Percentiles rank a stretch among this genome's conserved stretches.
These are phyloP conservation scores for Cyclophora punctaria DNA, from an alignment of 2,888 invertebrate species.

Conservation along the genomic window DNA sequence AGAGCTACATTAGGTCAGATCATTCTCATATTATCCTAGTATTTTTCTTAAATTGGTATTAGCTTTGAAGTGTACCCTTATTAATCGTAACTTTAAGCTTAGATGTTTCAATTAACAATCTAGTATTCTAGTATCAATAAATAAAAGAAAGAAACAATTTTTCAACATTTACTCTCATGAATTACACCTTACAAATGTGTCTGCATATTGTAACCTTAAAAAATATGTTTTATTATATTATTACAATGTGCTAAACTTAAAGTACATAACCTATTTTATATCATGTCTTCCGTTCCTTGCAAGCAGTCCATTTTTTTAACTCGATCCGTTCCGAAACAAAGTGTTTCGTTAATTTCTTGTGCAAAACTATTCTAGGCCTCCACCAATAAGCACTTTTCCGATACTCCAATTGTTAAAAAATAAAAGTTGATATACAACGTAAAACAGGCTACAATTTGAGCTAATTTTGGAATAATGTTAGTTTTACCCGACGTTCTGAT, in stretches of 20 bases:
- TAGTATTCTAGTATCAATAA: slow-evolving; percentile 2
- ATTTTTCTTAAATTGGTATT: no score
- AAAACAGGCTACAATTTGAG: no score
- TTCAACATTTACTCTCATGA: slow-evolving; percentile 72
- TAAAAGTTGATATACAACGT: no score
- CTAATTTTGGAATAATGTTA: no score
- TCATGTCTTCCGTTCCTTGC: slow-evolving; percentile 64
- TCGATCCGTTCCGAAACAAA: slow-evolving; percentile 1
- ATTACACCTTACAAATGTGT: slow-evolving; percentile 73
- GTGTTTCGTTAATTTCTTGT: slow-evolving; percentile 30
- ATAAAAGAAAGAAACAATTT: slow-evolving; percentile 32
- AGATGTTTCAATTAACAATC: no score
- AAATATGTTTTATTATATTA: slow-evolving; percentile 62
- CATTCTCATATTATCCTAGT: no score
- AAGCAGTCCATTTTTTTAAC: slow-evolving; percentile 47
- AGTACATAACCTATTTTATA: slow-evolving; percentile 61
- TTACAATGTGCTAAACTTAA: slow-evolving; percentile 74
- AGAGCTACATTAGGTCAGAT: no score
- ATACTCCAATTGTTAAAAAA: no score
- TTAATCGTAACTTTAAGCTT: no score
- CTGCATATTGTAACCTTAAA: slow-evolving; percentile 71
- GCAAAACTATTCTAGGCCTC: slow-evolving; percentile 46
- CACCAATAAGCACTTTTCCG: slow-evolving; percentile 30
- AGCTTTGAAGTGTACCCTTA: no score
- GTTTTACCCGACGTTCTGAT: no score